These are phyloP conservation scores for Lasioglossum leucozonium DNA, from an alignment of 2,888 invertebrate genomes.

Conservation along the genomic window DNA sequence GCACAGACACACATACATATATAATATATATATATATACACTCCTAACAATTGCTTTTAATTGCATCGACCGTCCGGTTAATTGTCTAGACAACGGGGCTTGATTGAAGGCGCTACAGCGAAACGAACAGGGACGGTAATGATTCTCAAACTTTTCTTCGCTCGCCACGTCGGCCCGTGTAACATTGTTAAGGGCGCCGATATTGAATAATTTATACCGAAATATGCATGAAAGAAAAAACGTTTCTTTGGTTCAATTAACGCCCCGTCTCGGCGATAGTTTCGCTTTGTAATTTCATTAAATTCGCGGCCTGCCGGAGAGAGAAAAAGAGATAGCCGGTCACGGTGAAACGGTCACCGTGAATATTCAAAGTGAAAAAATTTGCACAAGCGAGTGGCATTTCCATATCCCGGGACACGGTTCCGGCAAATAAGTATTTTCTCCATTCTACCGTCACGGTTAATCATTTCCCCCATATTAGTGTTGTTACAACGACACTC, in stretches of 20 bases:
- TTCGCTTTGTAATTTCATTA: slow-evolving; percentile 31
- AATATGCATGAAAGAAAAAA: slow-evolving; percentile 48
- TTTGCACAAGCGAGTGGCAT: neutral
- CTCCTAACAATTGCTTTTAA: slow-evolving; percentile 71
- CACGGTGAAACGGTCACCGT: neutral
- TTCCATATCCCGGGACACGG: neutral
- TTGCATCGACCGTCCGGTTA: slow-evolving; percentile 71
- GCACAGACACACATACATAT: neutral
- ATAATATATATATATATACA: slow-evolving; percentile 11
- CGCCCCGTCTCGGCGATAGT: slow-evolving; percentile 19
- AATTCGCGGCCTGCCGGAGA: neutral
- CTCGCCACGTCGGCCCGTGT: slow-evolving; percentile 29
- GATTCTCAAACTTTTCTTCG: slow-evolving; percentile 63
- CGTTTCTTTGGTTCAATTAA: slow-evolving; percentile 48
- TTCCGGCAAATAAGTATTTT: slow-evolving; percentile 7
- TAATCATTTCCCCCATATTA: neutral
- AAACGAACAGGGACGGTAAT: slow-evolving; percentile 62
- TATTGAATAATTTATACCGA: slow-evolving; percentile 64
- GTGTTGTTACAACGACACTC: neutral
- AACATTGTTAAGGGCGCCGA: slow-evolving; percentile 48
- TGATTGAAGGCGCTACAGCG: slow-evolving; percentile 60
- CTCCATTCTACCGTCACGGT: neutral
- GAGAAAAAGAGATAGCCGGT: neutral
- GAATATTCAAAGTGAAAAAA: slow-evolving; percentile 32
- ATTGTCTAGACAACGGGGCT: slow-evolving; percentile 68